Evolutionary conservation across 1,140 invertebrate genomes (phyloP), one percentile per base, ranked within the genome.

Genomic region (Agrilus planipennis): DNA sequence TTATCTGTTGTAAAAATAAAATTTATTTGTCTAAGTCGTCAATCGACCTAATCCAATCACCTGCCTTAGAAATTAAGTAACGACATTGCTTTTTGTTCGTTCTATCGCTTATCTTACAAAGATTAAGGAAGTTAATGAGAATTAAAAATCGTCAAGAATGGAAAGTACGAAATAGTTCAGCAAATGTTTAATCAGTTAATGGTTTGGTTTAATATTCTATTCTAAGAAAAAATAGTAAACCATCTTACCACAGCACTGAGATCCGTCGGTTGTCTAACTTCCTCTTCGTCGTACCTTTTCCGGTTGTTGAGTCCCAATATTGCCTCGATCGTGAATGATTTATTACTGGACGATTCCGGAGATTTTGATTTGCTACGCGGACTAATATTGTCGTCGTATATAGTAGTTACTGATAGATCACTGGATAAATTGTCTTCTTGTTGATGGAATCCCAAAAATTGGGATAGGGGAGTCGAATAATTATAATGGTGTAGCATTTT

Each of bases 301-400:
- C 43, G 29, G 21, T 25, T 34, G 27, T 72, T 70, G 34, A 81
- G 61, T 5, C 81, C 81, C n/a, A 86, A 67, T 51, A 86, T 85
- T 12, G 81, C 79, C 45, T 84, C 83, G 50, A 86, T 86, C 14
- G 81, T 85, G 53, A 86, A 86, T 2, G 81, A 80, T 53, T 81
- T 79, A 18, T 64, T 57, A 30, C 47, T 54, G 4, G 44, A 44
- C 2, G 51, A 49, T 1, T 48, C 47, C 4, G 50, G 46, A 0
- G 56, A 54, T 15, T 49, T 50, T 29, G 23, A 36, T 10, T 52
- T 52, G 31, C 55, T 55, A 7, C 55, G 41, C 1, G 45, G 41
- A 31, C 52, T 53, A 21, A 52, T 51, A 21, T 57, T 45, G 21
- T 57, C 57, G 1, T 52, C 53, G 25, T 53, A 55, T 5, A 52